Base-by-base conservation (phyloP, 2,113 vertebrate species). In the Corythornis cristatus region DNA sequence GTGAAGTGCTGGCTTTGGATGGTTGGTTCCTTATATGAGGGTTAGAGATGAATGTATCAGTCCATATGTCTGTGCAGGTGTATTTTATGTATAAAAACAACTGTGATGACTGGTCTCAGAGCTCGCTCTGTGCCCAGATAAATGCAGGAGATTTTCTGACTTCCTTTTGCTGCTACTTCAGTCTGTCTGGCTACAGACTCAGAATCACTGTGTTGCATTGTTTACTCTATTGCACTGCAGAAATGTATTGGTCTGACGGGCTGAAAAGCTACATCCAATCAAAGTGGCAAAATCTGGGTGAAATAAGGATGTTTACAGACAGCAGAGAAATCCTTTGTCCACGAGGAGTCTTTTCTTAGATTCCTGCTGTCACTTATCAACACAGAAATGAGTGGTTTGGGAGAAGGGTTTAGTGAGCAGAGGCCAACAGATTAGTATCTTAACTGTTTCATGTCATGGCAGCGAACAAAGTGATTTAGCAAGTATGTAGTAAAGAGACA, bases 101-200 rank as follows among this genome's bases (percentile, higher is more conserved):
- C 82, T 95, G 94, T 95, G 93, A 96, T 92, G 74, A 88, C 74
- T 95, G 85, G 91, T 93, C 84, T 95, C 86, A 74, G 93, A 90
- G 89, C 76, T 88, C 0, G 7, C 61, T 95, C 96, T 91, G 93
- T 58, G 67, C 48, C 93, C 87, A 85, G 87, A 89, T 79, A 86
- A 91, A 96, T 88, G 86, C 87, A 93, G 81, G 83, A 81, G 80
- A 91, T 74, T 84, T 86, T 95, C 74, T 85, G 61, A 85, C 65
- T 79, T 50, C 67, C 48, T 91, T 82, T 73, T 95, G 96, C 95
- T 97, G 93, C 92, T 97, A 89, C 80, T 96, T 94, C 7, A 20
- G 80, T 95, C 96, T 97, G 88, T 95, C 83, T 87, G 45, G 54
- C 74, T 93, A 54, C 90, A 93, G 94, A 93, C 94, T 70, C 78